Evolutionary conservation across 2,888 invertebrate species (phyloP).

Genomic region (Stenodera caucasica): DNA sequence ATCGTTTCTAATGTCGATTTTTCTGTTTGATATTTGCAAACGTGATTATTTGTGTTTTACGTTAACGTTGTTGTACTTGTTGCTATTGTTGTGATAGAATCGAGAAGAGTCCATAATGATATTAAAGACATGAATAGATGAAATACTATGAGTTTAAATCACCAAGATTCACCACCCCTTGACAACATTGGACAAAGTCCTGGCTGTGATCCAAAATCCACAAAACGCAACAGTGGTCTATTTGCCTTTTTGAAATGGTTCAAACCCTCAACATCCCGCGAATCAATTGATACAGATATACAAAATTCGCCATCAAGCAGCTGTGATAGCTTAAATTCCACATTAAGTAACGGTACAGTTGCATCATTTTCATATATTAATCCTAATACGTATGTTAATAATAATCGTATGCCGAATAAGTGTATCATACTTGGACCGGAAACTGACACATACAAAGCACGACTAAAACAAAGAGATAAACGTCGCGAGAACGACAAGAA

Average conservation of each 20-base stretch:
- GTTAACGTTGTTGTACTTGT: neutral
- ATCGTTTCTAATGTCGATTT: conserved; percentile 15
- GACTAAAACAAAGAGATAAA: conserved; percentile 63
- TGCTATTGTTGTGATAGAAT: neutral
- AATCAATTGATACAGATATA: conserved; percentile 47
- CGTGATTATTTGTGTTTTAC: neutral
- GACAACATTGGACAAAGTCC: conserved; percentile 50
- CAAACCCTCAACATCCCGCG: conserved; percentile 58
- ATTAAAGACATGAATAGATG: conserved; percentile 20
- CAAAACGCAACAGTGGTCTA: conserved; percentile 56
- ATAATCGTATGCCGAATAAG: conserved; percentile 51
- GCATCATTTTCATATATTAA: conserved; percentile 72
- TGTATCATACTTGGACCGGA: conserved; percentile 61
- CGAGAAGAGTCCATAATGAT: conserved; percentile 11
- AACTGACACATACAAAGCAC: conserved; percentile 65
- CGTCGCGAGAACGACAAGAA: conserved; percentile 63
- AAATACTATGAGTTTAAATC: conserved; percentile 46
- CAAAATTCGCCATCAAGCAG: conserved; percentile 55
- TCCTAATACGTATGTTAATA: conserved; percentile 58
- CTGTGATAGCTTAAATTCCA: conserved; percentile 67
- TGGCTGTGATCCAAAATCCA: conserved; percentile 53
- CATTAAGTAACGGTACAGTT: conserved; percentile 72
- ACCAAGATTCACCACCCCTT: conserved; percentile 37
- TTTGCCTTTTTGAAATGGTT: conserved; percentile 76
- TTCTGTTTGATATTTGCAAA: neutral